Percentiles rank a stretch among this genome's conserved stretches.
These are phyloP conservation scores for Conomelus anceps DNA, from an alignment of 2,888 invertebrate genomes.

Conservation along the genomic window DNA sequence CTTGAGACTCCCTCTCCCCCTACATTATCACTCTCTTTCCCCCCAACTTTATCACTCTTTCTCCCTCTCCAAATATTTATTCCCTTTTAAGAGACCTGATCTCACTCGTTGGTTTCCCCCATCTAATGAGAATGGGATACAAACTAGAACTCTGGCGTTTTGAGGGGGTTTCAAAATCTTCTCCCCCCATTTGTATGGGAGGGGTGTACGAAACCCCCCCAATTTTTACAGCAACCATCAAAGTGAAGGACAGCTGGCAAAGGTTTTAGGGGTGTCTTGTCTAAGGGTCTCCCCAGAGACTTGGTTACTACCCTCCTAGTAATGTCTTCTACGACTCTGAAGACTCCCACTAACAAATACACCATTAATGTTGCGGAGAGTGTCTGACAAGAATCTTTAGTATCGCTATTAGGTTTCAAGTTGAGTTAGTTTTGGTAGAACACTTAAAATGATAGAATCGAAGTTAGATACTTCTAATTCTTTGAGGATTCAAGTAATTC, in stretches of 20 bases:
- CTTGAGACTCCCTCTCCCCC: background rate
- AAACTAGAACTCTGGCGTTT: background rate
- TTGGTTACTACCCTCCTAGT: background rate
- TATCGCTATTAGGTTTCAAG: background rate
- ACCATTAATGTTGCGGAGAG: background rate
- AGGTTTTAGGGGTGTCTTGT: background rate
- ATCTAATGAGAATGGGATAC: background rate
- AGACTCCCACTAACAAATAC: background rate
- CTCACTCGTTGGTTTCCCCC: background rate
- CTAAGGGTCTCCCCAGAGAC: background rate
- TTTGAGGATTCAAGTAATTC: too few relatives aligned
- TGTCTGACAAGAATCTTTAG: background rate
- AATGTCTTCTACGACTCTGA: background rate
- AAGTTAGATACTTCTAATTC: background rate
- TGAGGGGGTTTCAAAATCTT: too few relatives aligned
- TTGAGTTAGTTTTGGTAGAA: background rate
- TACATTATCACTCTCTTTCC: background rate
- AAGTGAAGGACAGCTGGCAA: background rate
- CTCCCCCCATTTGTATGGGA: too few relatives aligned
- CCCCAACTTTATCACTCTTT: background rate
- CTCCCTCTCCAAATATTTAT: background rate
- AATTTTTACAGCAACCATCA: background rate
- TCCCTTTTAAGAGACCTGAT: background rate
- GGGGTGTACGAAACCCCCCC: background rate
- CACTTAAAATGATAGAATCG: too few relatives aligned